Conservation (phyloP, 2,888 invertebrate genomes). For the Drosophila histrio region DNA sequence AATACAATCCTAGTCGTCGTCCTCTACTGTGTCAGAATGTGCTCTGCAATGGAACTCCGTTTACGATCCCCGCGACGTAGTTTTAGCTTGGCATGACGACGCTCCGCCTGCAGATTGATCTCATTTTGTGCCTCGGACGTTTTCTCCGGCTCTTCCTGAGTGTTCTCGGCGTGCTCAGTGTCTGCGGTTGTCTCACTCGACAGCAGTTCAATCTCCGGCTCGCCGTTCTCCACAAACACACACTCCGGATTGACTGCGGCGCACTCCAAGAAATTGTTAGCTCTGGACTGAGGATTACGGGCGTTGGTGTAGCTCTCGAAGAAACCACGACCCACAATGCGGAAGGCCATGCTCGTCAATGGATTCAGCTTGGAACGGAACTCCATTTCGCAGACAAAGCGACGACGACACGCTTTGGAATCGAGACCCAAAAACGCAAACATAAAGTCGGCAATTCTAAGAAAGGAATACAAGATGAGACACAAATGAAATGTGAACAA, state of each 20-base stretch:
- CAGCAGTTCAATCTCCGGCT: conserved; percentile 18
- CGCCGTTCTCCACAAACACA: conserved; percentile 71
- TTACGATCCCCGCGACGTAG: conserved; percentile 54
- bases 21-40: conserved; percentile 59
- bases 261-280: conserved; percentile 81
- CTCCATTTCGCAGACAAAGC: conserved; percentile 85
- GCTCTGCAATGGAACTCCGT: conserved; percentile 62
- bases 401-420: conserved; percentile 84
- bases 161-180: not conserved
- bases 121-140: conserved; percentile 57
- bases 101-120: conserved; percentile 61
- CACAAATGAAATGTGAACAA: no score
- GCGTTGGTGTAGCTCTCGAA: conserved; percentile 81
- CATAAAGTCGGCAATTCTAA: conserved; percentile 82
- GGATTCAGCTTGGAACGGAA: conserved; percentile 83
- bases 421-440: conserved; percentile 83
- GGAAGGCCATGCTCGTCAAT: conserved; percentile 82
- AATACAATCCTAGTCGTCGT: conserved; percentile 16
- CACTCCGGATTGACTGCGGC: conserved; percentile 82
- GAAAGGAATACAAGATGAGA: not conserved
- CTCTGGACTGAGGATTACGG: conserved; percentile 68
- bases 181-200: conserved; percentile 1
- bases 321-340: conserved; percentile 82
- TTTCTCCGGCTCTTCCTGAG: conserved; percentile 8
- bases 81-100: conserved; percentile 45